phyloP scores from a whole-genome alignment of 1,140 invertebrate genomes.

The Atta cephalotes region DNA sequence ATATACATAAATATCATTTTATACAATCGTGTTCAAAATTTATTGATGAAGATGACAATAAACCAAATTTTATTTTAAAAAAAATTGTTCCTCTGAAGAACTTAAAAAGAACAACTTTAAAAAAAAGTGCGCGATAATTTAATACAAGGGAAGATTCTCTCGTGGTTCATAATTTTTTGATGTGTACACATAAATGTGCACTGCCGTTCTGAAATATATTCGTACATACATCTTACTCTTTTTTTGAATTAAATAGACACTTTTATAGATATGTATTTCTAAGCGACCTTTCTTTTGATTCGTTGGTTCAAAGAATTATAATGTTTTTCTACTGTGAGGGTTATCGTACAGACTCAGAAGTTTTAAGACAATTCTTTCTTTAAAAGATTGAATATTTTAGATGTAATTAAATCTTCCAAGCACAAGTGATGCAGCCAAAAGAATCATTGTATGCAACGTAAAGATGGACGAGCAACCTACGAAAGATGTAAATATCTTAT shows the following conservation, averaged over 20 bases:
- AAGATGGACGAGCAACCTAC: slow-evolving; percentile 75
- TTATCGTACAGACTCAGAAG: slow-evolving; percentile 22
- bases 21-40: neutral
- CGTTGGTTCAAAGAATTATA: slow-evolving; percentile 26
- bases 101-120: neutral
- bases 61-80: neutral
- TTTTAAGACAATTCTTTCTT: slow-evolving; percentile 26
- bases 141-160: neutral
- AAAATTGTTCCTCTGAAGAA: neutral
- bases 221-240: slow-evolving; percentile 6
- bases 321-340: neutral
- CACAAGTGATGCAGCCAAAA: slow-evolving; percentile 70
- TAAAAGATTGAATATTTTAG: slow-evolving; percentile 40
- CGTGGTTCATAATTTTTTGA: slow-evolving; percentile 19
- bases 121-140: neutral
- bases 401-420: slow-evolving; percentile 49
- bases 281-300: slow-evolving; percentile 26
- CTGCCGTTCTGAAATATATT: slow-evolving; percentile 7
- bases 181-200: slow-evolving; percentile 9
- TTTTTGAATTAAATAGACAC: slow-evolving; percentile 11
- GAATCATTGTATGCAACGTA: slow-evolving; percentile 62
- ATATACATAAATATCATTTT: neutral
- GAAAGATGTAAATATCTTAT: slow-evolving; percentile 53
- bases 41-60: neutral
- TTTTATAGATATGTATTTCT: slow-evolving; percentile 34